Base-by-base conservation (phyloP, 2,888 invertebrate species). In the Tetheella fluctuosa region DNA sequence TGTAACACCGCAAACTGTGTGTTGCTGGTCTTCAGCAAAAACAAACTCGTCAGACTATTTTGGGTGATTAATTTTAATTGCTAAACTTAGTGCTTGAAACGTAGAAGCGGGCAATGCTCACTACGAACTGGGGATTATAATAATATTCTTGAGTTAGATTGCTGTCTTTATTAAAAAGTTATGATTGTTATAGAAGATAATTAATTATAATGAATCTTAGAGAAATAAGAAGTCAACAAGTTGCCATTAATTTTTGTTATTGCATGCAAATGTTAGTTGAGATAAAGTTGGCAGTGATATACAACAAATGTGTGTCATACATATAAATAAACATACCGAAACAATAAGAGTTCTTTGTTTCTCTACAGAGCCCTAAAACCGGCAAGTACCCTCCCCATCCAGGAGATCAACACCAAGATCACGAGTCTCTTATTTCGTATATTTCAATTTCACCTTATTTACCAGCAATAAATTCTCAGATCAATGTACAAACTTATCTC, bases 11-110 rank as follows among this genome's bases (percentile, higher is more conserved):
- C 65, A 65, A 64, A 64, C 60, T 69, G 70, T 64, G 61, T 57
- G 58, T 64, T 61, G 48, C 59, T 55, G 63, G 57, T 57, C 60
- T 64, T 58, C 64, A 62, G 76, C 79, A 81, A 83, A 80, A 84
- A 83, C 81, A 74, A 73, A 74, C 72, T 69, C 74, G 71, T 64
- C 20, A 20, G 20, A 69, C 66, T 73, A 69, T 77, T 79, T 73
- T 68, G 73, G 34, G 79, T 80, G 82, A 84, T 85, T 84, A 84
- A 85, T 84, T 85, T 85, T 84, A 83, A 85, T 85, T 84, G 83
- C 84, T 68, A 72, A 85, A 85, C 81, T 85, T 85, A 72, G 73
- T 23, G 55, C 23, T 55, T 54, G 39, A 39, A 39, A n/a, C n/a
- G 39, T 55, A 48, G 48, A 48, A 48, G 20, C 25, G 55, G 34